These are phyloP conservation scores for Bufo bufo DNA, from an alignment of 2,113 vertebrate genomes.

Conservation along the genomic window DNA sequence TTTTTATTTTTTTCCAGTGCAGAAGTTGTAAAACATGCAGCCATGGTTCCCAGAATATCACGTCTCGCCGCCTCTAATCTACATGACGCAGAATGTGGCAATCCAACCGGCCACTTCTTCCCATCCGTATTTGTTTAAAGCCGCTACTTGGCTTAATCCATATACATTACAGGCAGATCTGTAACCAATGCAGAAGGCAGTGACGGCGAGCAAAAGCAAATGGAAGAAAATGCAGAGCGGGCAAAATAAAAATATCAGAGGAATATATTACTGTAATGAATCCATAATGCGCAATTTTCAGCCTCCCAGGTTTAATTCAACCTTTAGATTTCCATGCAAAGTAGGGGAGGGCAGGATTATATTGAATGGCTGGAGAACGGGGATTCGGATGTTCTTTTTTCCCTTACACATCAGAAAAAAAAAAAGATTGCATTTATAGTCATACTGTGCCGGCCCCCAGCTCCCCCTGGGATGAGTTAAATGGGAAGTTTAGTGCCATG, in stretches of 20 bases:
- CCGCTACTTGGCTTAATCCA: constrained; percentile 56
- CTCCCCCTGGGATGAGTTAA: constrained; percentile 51
- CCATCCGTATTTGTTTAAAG: constrained; percentile 59
- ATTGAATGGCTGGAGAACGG: constrained; percentile 37
- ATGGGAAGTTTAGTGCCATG: constrained; percentile 48
- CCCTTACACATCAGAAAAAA: constrained; percentile 53
- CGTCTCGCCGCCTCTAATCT: constrained; percentile 67
- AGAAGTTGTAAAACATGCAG: constrained; percentile 65
- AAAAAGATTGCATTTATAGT: constrained; percentile 53
- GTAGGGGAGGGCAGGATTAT: constrained; percentile 36
- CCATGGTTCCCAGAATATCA: constrained; percentile 63
- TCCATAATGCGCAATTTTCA: constrained; percentile 38
- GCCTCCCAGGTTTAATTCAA: constrained; percentile 46
- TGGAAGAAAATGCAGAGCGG: constrained; percentile 19
- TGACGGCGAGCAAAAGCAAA: neutral
- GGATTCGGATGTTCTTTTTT: constrained; percentile 24
- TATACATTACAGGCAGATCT: constrained; percentile 58
- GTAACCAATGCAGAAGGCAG: neutral
- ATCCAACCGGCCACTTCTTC: constrained; percentile 58
- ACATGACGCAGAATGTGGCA: constrained; percentile 53
- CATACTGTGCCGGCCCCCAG: constrained; percentile 27
- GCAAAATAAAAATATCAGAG: constrained; percentile 41
- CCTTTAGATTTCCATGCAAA: constrained; percentile 43
- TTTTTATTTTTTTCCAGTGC: constrained; percentile 53
- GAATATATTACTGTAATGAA: constrained; percentile 25